Evolutionary conservation across 2,113 vertebrate species (phyloP).

Genomic region (Solea solea): DNA sequence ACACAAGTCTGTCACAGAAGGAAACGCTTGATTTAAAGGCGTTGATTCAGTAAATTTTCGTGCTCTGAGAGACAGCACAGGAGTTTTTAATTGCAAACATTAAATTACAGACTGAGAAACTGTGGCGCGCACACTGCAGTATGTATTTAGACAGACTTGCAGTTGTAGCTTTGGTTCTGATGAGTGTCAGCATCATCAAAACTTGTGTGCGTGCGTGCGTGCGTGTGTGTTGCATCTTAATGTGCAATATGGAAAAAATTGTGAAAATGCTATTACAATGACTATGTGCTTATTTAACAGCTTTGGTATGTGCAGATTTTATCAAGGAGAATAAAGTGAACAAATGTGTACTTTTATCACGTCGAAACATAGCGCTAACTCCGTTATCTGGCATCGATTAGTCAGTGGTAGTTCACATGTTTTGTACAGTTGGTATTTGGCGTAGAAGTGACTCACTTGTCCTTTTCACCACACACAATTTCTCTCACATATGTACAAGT

Average conservation of each 20-base stretch:
- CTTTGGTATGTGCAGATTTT: neutral
- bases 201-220: slow-evolving; percentile 15
- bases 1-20: slow-evolving; percentile 79
- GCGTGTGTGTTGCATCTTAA: slow-evolving; percentile 11
- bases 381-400: slow-evolving; percentile 39
- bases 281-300: neutral
- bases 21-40: slow-evolving; percentile 81
- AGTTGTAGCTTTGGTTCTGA: slow-evolving; percentile 70
- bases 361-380: slow-evolving; percentile 4
- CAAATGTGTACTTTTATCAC: neutral
- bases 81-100: slow-evolving; percentile 81
- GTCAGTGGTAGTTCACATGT: slow-evolving; percentile 45
- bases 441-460: slow-evolving; percentile 38
- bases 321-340: neutral
- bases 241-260: neutral
- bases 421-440: slow-evolving; percentile 37
- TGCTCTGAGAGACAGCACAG: slow-evolving; percentile 68
- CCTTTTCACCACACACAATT: slow-evolving; percentile 28
- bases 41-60: slow-evolving; percentile 80
- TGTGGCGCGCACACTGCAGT: slow-evolving; percentile 56
- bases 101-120: slow-evolving; percentile 81
- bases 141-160: slow-evolving; percentile 75
- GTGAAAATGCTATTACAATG: neutral
- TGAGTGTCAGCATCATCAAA: slow-evolving; percentile 52
- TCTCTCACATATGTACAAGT: slow-evolving; percentile 49